These are phyloP conservation scores for Tribolium freemani DNA, from an alignment of 2,888 invertebrate genomes.

Conservation along the genomic window DNA sequence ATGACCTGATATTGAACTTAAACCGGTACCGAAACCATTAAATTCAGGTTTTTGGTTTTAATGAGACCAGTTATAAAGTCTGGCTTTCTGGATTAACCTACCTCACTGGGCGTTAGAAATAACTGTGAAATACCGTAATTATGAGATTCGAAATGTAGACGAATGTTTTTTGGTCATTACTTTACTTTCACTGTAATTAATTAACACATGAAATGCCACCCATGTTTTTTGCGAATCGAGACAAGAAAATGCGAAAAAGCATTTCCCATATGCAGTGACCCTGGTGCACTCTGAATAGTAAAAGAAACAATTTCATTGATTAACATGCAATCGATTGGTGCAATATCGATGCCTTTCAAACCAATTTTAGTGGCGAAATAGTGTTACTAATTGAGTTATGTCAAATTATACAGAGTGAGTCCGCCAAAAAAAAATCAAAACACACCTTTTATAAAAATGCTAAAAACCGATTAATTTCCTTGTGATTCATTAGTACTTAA, in stretches of 20 bases:
- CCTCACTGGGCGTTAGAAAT: background rate
- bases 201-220: background rate
- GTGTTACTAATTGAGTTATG: background rate
- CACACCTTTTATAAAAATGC: background rate
- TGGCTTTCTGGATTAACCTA: background rate
- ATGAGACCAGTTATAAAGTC: constrained; percentile 23
- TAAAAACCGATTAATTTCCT: background rate
- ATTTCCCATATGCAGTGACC: constrained; percentile 10
- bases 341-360: background rate
- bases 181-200: constrained; percentile 2
- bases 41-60: constrained; percentile 11
- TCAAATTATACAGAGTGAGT: background rate
- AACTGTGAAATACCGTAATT: constrained; percentile 14
- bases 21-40: background rate
- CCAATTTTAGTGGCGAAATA: background rate
- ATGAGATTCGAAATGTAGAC: background rate
- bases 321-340: background rate
- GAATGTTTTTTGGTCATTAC: background rate
- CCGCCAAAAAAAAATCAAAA: too few species aligned
- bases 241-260: background rate
- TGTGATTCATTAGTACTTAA: background rate
- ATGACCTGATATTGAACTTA: constrained; percentile 1
- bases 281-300: background rate
- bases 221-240: background rate
- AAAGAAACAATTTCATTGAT: background rate